Base-by-base conservation (phyloP, 1,140 invertebrate genomes). In the Bombus ignitus region DNA sequence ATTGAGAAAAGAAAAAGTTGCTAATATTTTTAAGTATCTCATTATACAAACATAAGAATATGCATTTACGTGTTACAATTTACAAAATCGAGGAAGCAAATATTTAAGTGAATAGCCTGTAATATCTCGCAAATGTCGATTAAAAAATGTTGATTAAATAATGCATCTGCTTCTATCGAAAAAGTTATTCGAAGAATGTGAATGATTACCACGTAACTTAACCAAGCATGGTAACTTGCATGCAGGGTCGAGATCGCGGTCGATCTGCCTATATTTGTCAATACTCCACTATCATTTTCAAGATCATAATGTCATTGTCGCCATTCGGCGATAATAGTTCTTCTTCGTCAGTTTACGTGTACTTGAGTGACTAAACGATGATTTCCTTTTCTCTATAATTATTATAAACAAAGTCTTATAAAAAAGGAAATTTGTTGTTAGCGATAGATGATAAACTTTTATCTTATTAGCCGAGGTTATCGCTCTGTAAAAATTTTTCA, bases 271-370 rank as follows among this genome's bases (percentile, higher is more conserved):
- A 18, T 44, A 66, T 44, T 35, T 25, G n/a, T 32, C 10, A 3
- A 25, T 6, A 25, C 4, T 12, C 37, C 28, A 10, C 18, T n/a
- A 59, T 59, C 47, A 73, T 44, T 74, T 44, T 47, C 57, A 37
- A 82, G 71, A 82, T 74, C 37, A 44, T n/a, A 47, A 42, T 66
- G 57, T 53, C 81, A 75, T 37, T 44, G 39, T 62, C 22, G 37
- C 12, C 53, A 44, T 81, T 28, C n/a, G 53, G 12, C n/a, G 3
- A 47, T 44, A 75, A 12, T 47, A 15, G 15, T 47, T 12, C 8
- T 15, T 47, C 5, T 47, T 47, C 15, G 47, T 47, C 15, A 6
- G 47, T 18, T 47, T 47, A 47, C 6, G 5, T 47, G 47, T 6
- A 47, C 15, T 1, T 18, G 9, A n/a, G 18, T 42, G 59, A 57